Base-by-base conservation (phyloP, 2,113 vertebrate genomes). In the Puntigrus tetrazona region DNA sequence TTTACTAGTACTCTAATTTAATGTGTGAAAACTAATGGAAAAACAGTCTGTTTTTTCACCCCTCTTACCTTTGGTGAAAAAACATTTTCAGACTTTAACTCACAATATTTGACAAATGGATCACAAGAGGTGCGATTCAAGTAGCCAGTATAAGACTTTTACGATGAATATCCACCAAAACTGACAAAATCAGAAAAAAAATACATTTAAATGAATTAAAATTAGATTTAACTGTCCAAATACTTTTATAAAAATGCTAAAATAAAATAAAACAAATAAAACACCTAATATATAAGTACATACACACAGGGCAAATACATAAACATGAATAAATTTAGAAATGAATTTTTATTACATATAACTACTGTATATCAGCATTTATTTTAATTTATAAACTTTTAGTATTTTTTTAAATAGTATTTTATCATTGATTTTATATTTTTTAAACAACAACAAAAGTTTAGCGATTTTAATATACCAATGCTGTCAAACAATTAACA, bases 1-100 rank as follows among this genome's bases (percentile, higher is more conserved):
- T 83, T 87, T 78, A 79, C 59, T 83, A 55, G 65, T 82, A 41
- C 65, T 83, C 67, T 83, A 45, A 74, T 59, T 83, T 72, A 75
- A 36, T 72, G 74, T 72, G 52, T 38, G n/a, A 77, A 87, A 87
- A 59, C 78, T 80, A 84, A 80, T 74, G 67, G 78, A 76, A 67
- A 70, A 77, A 82, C n/a, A 22, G 75, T 11, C 75, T 22, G 45
- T 5, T 78, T 38, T 57, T 55, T 9, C 29, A 20, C 1, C 57
- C 31, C 14, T 10, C 31, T 34, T 25, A 20, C 63, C 41, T 14
- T n/a, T 43, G 29, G 22, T 14, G 11, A 14, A 81, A 81, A 43
- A 81, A 50, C 63, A 38, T 70, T 36, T n/a, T 81, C 11, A 70
- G 22, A 45, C 36, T 77, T 16, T 2, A 18, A 36, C 5, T 22